Conservation (phyloP, 2,113 vertebrate species). For the Esox niger region DNA sequence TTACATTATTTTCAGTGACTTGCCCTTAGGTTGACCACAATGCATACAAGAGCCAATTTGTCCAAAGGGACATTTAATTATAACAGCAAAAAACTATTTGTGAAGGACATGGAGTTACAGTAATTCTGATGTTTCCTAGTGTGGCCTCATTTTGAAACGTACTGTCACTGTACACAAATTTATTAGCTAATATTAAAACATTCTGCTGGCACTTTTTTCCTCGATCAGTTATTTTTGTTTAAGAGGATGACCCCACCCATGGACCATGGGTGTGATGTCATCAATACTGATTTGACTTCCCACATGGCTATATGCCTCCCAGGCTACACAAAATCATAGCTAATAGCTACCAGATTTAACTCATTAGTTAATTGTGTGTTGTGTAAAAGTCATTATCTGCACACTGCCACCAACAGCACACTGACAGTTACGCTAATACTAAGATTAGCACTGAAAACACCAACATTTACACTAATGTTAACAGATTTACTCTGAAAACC, state of each 20-base stretch:
- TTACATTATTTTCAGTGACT: no score
- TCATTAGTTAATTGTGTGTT: slow-evolving; percentile 62
- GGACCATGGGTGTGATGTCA: slow-evolving; percentile 36
- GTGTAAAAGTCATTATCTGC: slow-evolving; percentile 41
- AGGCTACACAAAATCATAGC: slow-evolving; percentile 33
- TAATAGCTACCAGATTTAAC: slow-evolving; percentile 51
- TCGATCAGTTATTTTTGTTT: slow-evolving; percentile 30
- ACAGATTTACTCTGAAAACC: no score
- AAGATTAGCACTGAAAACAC: no score
- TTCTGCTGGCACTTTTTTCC: slow-evolving; percentile 39
- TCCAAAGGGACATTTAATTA: neutral
- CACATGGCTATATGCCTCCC: slow-evolving; percentile 42
- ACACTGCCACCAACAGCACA: slow-evolving; percentile 28
- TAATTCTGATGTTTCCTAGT: neutral
- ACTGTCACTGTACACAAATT: neutral
- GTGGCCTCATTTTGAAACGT: neutral
- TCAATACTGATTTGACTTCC: slow-evolving; percentile 28
- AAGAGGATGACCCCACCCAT: slow-evolving; percentile 12
- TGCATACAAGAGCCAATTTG: no score
- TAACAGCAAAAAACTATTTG: neutral
- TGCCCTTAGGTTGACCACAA: no score
- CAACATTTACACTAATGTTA: no score
- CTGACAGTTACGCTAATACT: no score
- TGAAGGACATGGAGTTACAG: neutral
- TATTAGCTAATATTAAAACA: neutral